These are phyloP conservation scores for Drosophila prosaltans DNA, from an alignment of 1,140 invertebrate species.

Conservation along the genomic window DNA sequence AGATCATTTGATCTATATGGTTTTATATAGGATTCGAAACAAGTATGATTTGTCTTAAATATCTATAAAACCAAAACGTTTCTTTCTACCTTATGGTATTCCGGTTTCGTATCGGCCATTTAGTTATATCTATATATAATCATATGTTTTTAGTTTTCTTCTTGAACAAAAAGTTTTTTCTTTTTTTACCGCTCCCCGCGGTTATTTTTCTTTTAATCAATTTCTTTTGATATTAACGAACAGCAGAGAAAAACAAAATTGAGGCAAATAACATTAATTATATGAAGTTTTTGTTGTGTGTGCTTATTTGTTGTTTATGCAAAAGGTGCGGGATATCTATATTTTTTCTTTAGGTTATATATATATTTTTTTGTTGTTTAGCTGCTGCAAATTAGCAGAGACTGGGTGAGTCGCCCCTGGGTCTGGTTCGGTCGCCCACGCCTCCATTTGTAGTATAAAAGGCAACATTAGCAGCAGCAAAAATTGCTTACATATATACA, in stretches of 20 bases:
- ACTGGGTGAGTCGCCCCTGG: slow-evolving; percentile 39
- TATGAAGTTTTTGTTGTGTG: slow-evolving; percentile 37
- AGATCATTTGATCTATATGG: no score
- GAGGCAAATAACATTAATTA: slow-evolving; percentile 61
- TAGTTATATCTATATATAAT: background rate
- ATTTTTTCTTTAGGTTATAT: background rate
- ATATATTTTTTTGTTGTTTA: slow-evolving; percentile 18
- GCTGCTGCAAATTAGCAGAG: slow-evolving; percentile 34
- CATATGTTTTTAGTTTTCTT: slow-evolving; percentile 24
- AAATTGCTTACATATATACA: slow-evolving; percentile 34
- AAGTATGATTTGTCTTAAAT: no score
- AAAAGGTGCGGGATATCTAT: slow-evolving; percentile 47
- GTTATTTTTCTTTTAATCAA: slow-evolving; percentile 43
- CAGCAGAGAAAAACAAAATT: slow-evolving; percentile 4
- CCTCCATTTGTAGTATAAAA: slow-evolving; percentile 35
- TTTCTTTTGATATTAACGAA: slow-evolving; percentile 9
- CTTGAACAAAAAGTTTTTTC: slow-evolving; percentile 40
- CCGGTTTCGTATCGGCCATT: slow-evolving; percentile 14
- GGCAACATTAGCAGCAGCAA: slow-evolving; percentile 29
- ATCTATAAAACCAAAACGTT: background rate
- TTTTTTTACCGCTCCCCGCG: slow-evolving; percentile 25
- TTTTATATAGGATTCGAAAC: no score
- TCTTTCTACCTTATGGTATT: background rate
- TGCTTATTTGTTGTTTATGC: slow-evolving; percentile 28
- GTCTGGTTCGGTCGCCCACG: slow-evolving; percentile 58